A percentile compares a stretch with the other conserved stretches of the same genome.
phyloP scores from a whole-genome alignment of 2,113 vertebrate species.

The Dicerorhinus sumatrensis region DNA sequence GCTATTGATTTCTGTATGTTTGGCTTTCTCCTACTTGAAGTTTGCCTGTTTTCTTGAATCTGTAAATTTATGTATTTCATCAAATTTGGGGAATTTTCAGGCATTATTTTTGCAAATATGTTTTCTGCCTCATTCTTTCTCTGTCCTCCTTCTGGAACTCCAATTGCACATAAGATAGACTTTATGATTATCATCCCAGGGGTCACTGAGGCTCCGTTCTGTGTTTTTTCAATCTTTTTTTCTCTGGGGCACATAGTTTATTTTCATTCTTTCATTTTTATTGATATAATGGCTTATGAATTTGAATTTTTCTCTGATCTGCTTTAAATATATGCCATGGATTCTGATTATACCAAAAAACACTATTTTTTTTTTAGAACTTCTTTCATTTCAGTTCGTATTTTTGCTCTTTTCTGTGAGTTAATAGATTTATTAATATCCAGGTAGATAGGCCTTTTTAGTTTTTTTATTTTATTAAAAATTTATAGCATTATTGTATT shows the following conservation, averaged over 20 bases:
- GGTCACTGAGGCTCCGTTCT: neutral
- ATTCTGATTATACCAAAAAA: neutral
- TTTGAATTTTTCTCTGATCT: constrained; percentile 36
- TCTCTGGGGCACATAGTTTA: neutral
- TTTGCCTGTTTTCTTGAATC: constrained; percentile 23
- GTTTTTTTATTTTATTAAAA: neutral
- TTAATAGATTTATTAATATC: constrained; percentile 34
- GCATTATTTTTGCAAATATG: neutral
- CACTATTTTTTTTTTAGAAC: neutral
- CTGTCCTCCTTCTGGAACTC: neutral
- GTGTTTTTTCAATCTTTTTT: neutral
- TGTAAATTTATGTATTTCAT: neutral
- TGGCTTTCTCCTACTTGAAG: neutral
- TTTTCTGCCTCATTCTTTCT: constrained; percentile 1
- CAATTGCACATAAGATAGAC: neutral
- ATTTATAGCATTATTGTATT: neutral
- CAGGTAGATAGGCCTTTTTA: neutral
- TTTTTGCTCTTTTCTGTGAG: neutral
- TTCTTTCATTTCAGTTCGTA: neutral
- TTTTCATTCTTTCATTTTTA: neutral
- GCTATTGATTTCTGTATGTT: neutral
- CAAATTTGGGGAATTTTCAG: constrained; percentile 13
- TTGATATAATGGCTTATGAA: neutral
- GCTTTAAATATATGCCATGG: neutral
- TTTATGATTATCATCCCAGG: neutral